These are phyloP conservation scores for Tridacna gigas DNA, from an alignment of 2,888 invertebrate genomes.

Conservation along the genomic window DNA sequence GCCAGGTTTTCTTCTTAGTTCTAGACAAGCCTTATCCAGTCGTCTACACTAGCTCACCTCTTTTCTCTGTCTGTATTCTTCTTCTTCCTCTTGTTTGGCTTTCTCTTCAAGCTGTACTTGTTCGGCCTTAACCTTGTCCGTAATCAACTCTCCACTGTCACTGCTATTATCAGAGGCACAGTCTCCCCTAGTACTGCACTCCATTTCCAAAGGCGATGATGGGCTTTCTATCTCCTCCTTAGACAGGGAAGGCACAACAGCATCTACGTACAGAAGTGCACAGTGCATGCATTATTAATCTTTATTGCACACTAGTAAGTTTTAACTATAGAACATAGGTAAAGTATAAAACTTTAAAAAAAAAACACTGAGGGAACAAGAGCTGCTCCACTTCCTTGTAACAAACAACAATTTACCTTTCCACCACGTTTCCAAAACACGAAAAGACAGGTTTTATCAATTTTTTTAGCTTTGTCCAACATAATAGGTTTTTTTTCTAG, in stretches of 20 bases:
- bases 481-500: too few species aligned
- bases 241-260: conserved; percentile 4
- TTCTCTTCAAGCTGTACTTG: conserved; percentile 42
- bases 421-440: too few species aligned
- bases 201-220: not conserved
- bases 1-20: too few species aligned
- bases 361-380: too few species aligned
- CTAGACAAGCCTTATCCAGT: not conserved
- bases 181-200: not conserved
- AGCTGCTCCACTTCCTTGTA: too few species aligned
- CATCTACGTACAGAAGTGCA: not conserved
- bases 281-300: too few species aligned
- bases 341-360: too few species aligned
- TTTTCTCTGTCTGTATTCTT: conserved; percentile 51
- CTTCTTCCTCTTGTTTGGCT: conserved; percentile 25
- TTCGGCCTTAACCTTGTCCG: conserved; percentile 44
- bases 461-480: too few species aligned
- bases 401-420: too few species aligned
- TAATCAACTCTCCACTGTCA: conserved; percentile 37
- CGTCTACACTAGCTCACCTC: conserved; percentile 31
- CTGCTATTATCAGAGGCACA: not conserved
- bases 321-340: too few species aligned
- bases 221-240: conserved; percentile 6
- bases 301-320: too few species aligned
- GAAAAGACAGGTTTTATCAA: too few species aligned